phyloP scores from a whole-genome alignment of 2,888 invertebrate species.

The Clanis bilineata region DNA sequence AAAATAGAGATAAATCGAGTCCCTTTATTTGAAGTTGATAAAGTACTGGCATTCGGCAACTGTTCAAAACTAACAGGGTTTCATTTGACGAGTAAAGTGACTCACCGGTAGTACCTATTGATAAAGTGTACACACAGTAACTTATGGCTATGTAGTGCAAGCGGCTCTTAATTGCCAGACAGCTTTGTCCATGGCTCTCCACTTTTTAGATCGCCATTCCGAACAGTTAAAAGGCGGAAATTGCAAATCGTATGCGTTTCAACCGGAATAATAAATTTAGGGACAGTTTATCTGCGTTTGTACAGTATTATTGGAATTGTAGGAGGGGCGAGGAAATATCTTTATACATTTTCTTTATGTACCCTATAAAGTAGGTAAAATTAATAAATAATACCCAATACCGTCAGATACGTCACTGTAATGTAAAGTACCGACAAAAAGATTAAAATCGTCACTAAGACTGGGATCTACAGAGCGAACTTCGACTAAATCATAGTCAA shows the following conservation, averaged over 20 bases:
- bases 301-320: neutral
- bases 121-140: neutral
- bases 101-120: neutral
- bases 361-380: too few relatives aligned
- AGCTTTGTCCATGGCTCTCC: constrained; percentile 38
- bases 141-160: constrained; percentile 17
- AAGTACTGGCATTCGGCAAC: too few relatives aligned
- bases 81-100: neutral
- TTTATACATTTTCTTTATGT: neutral
- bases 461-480: too few relatives aligned
- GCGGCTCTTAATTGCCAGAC: constrained; percentile 43
- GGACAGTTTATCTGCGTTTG: neutral
- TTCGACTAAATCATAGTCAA: too few relatives aligned
- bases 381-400: too few relatives aligned
- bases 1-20: too few relatives aligned
- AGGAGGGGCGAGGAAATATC: neutral
- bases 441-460: too few relatives aligned
- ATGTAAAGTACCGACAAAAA: too few relatives aligned
- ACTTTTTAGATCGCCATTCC: constrained; percentile 36
- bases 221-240: constrained; percentile 33
- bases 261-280: constrained; percentile 19
- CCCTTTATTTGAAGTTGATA: too few relatives aligned
- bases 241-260: constrained; percentile 31
- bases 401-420: too few relatives aligned
- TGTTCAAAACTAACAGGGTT: neutral